Conservation (phyloP, 2,113 vertebrate species). For the Electrona antarctica region DNA sequence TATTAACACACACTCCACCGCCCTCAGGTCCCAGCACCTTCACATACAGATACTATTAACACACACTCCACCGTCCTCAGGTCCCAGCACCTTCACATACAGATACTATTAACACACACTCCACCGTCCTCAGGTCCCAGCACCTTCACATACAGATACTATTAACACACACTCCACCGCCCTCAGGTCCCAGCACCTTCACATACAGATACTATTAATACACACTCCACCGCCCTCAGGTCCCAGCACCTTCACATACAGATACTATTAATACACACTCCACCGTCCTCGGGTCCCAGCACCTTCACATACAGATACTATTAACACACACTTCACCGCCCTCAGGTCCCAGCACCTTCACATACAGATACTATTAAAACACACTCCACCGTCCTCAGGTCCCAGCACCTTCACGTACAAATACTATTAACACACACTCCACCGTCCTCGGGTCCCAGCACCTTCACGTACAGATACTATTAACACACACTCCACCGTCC, state of each 20-base stretch:
- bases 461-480: conserved; percentile 74
- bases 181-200: conserved; percentile 86
- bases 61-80: conserved; percentile 78
- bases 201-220: too few relatives aligned
- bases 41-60: too few relatives aligned
- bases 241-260: conserved; percentile 84
- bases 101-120: too few relatives aligned
- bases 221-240: conserved; percentile 77
- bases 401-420: conserved; percentile 83
- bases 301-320: conserved; percentile 77
- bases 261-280: too few relatives aligned
- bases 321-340: too few relatives aligned
- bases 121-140: conserved; percentile 84
- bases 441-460: conserved; percentile 85
- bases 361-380: too few relatives aligned
- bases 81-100: conserved; percentile 84
- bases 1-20: too few relatives aligned
- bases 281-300: conserved; percentile 84
- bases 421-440: too few relatives aligned
- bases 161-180: too few relatives aligned
- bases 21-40: conserved; percentile 87
- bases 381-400: conserved; percentile 78
- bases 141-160: conserved; percentile 78
- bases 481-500: too few relatives aligned
- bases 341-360: conserved; percentile 86